phyloP scores from a whole-genome alignment of 2,797 vertebrate genomes.

The Liparis tanakae region DNA sequence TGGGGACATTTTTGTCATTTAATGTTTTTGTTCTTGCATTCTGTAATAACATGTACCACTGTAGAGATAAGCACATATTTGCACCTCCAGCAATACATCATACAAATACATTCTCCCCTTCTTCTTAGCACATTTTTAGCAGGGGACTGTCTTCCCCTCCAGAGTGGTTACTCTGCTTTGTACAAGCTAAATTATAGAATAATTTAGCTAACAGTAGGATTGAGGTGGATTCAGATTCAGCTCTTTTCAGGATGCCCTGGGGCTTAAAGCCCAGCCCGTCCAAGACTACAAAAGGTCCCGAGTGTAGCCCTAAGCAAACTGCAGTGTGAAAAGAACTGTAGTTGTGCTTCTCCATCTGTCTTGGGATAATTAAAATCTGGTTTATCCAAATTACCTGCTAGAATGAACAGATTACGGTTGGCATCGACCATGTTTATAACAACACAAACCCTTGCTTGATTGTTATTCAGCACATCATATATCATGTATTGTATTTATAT shows the following conservation, averaged over 20 bases:
- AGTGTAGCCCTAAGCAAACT: conserved; percentile 51
- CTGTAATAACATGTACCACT: conserved; percentile 8
- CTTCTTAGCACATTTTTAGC: neutral
- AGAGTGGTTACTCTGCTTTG: neutral
- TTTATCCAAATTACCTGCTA: conserved; percentile 30
- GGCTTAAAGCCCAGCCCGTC: conserved; percentile 46
- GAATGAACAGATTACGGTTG: conserved; percentile 15
- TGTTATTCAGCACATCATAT: conserved; percentile 4
- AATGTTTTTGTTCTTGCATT: conserved; percentile 27
- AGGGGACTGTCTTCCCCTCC: neutral
- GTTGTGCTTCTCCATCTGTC: conserved; percentile 34
- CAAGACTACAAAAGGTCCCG: conserved; percentile 55
- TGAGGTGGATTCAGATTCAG: conserved; percentile 44
- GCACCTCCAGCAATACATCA: neutral
- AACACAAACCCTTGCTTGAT: neutral
- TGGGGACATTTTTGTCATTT: conserved; percentile 18
- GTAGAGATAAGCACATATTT: neutral
- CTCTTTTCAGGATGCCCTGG: conserved; percentile 45
- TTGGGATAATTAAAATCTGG: conserved; percentile 38
- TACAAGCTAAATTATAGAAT: conserved; percentile 27
- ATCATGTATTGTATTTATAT: neutral
- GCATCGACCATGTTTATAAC: neutral
- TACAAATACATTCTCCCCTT: neutral
- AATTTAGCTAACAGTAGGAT: conserved; percentile 31
- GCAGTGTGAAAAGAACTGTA: conserved; percentile 32